Evolutionary conservation across 2,797 vertebrate species (phyloP), one percentile per base, ranked within the genome.

Genomic region (Oceanodroma leucorhoa): DNA sequence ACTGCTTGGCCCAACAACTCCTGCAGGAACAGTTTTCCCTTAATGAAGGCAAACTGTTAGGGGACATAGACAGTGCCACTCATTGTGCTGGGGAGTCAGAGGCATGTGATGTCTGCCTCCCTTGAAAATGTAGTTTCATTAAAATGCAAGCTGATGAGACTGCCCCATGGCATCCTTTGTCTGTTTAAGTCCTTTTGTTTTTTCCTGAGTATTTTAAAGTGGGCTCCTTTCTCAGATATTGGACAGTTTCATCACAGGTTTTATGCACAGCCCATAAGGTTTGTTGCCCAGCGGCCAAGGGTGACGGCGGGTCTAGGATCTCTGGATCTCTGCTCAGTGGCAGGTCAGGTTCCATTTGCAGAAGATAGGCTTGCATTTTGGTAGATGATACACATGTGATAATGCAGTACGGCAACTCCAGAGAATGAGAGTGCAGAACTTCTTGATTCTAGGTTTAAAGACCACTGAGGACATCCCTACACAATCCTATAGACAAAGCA

Each of bases 241-340:
- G 41, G 17, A 29, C 41, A 30, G 26, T 65, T 65, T 61, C 10
- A 21, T 72, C 30, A 61, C 10, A 32, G n/a, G 17, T 24, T 91
- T 51, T 38, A n/a, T n/a, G 19, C 23, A 16, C 10, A 67, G 19
- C 4, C 2, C 15, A 3, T 24, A 48, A 34, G 10, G 29, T 51
- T 70, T 88, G 15, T 72, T 87, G 71, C 18, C 29, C 46, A 53
- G 43, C 0, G 9, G 40, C 41, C 38, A 14, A 26, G n/a, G 14
- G 13, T 84, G 11, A 8, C 1, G 4, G 36, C 1, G 0, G 38
- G 5, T 60, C 26, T 60, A 11, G 10, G n/a, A 40, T 65, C 32
- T 79, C 57, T 60, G 22, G 14, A 30, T 69, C 34, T 67, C 76
- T 83, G 64, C 58, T 93, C 15, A 5, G 3, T 32, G 36, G 8